These are phyloP conservation scores for Mobula hypostoma DNA, from an alignment of 2,113 vertebrate species.

Conservation along the genomic window DNA sequence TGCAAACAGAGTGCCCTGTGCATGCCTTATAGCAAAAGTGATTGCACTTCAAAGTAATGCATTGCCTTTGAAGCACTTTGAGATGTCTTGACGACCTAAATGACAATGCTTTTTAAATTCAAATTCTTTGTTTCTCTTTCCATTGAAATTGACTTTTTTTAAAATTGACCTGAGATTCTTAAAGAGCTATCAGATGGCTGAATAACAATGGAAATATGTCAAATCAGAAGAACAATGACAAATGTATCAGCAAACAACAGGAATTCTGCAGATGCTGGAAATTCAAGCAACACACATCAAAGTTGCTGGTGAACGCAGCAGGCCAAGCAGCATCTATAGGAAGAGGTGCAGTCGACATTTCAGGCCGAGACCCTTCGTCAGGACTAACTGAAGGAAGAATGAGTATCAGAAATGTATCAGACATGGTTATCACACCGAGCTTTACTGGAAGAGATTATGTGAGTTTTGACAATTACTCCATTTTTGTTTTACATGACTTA, in stretches of 20 bases:
- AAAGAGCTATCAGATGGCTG: background rate
- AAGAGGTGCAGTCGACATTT: too few species aligned
- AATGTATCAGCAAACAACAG: too few species aligned
- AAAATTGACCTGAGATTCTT: background rate
- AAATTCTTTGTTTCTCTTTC: background rate
- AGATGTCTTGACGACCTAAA: background rate
- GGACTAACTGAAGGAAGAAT: too few species aligned
- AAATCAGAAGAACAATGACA: background rate
- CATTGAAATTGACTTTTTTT: background rate
- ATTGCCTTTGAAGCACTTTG: background rate
- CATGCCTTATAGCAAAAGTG: background rate
- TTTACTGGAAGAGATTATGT: background rate
- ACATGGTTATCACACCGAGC: too few species aligned
- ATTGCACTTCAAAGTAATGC: background rate
- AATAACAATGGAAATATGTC: slow-evolving; percentile 5
- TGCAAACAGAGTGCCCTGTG: background rate
- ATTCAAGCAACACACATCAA: too few species aligned
- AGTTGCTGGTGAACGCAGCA: too few species aligned
- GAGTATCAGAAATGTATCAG: background rate
- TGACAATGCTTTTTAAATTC: background rate
- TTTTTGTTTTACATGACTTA: background rate
- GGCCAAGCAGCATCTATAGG: too few species aligned
- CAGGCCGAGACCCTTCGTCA: too few species aligned
- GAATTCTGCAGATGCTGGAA: too few species aligned
- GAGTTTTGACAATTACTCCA: background rate